Base-by-base conservation (phyloP, 37 sponge, comb jelly and placozoan species). In the Beroe ovata region DNA sequence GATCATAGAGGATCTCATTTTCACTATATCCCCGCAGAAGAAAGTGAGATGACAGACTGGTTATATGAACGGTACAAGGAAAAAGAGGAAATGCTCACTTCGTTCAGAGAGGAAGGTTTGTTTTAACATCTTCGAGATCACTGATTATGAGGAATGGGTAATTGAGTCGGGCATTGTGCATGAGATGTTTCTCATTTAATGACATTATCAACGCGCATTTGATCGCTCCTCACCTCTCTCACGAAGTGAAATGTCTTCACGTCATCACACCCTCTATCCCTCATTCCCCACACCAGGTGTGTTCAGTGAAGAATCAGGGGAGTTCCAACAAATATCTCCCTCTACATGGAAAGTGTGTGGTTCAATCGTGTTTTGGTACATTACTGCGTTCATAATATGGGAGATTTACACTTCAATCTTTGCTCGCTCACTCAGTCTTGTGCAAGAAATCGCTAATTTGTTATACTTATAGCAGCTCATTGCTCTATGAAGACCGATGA, bases 51-150 rank as follows among this genome's bases (percentile, higher is more conserved):
- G 25, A 25, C 25, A 4, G 30, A 25, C 1, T 66, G 69, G 69
- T 30, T 66, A 4, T 66, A 66, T 37, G 69, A 66, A 18, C 1
- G 69, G 36, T 66, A 66, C 36, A 25, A 66, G 36, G 69, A 66
- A 33, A 66, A 66, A 30, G 69, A 66, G 69, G 69, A 66, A 14
- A 66, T 66, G 69, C 25, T 66, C 18, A 33, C 16, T 4, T 3
- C 32, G 2, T 66, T 66, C 36, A 66, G 30, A 16, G 69, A 66
- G 34, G 8, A 29, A 11, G 69, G 69, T 66, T n/a, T n/a, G n/a
- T n/a, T n/a, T n/a, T n/a, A n/a, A n/a, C n/a, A n/a, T n/a, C n/a
- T n/a, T n/a, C n/a, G n/a, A n/a, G n/a, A n/a, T n/a, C n/a, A n/a
- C n/a, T n/a, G n/a, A n/a, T n/a, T n/a, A n/a, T n/a, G n/a, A n/a